Conservation (phyloP, 2,113 vertebrate species). For the Hassar affinis region DNA sequence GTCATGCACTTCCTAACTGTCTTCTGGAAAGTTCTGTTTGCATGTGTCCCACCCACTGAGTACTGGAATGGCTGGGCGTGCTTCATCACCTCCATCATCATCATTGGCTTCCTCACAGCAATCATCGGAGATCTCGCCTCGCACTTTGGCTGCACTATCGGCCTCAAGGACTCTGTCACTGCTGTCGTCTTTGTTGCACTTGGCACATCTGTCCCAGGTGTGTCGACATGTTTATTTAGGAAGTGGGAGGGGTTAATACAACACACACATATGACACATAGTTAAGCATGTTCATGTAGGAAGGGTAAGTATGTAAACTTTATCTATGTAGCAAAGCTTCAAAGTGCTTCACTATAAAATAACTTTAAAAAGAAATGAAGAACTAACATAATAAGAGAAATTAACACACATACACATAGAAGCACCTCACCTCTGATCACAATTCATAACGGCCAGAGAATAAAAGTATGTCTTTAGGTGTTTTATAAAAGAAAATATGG, state of each 20-base stretch:
- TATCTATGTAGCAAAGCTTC: too few species aligned
- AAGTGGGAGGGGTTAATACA: background rate
- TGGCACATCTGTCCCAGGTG: constrained; percentile 94
- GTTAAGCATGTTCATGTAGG: too few species aligned
- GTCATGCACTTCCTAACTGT: constrained; percentile 99
- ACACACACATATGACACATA: background rate
- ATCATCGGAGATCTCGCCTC: constrained; percentile 94
- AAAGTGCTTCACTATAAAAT: too few species aligned
- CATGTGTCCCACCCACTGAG: constrained; percentile 93
- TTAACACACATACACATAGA: too few species aligned
- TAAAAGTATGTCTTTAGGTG: too few species aligned
- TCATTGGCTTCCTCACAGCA: constrained; percentile 93
- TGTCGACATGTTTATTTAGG: background rate
- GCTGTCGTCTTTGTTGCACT: constrained; percentile 95
- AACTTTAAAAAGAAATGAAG: too few species aligned
- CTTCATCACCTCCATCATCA: constrained; percentile 87
- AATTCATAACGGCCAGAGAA: too few species aligned
- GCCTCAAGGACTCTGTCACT: constrained; percentile 96
- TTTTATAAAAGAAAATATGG: too few species aligned
- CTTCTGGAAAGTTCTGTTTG: constrained; percentile 99
- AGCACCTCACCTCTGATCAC: too few species aligned
- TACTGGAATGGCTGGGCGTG: constrained; percentile 97
- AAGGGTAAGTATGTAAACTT: too few species aligned
- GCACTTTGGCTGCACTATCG: constrained; percentile 97
- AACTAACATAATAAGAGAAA: too few species aligned